Percentiles rank a stretch among this genome's conserved stretches.
These are phyloP conservation scores for Pogonomyrmex californicus DNA, from an alignment of 1,140 invertebrate genomes.

Conservation along the genomic window DNA sequence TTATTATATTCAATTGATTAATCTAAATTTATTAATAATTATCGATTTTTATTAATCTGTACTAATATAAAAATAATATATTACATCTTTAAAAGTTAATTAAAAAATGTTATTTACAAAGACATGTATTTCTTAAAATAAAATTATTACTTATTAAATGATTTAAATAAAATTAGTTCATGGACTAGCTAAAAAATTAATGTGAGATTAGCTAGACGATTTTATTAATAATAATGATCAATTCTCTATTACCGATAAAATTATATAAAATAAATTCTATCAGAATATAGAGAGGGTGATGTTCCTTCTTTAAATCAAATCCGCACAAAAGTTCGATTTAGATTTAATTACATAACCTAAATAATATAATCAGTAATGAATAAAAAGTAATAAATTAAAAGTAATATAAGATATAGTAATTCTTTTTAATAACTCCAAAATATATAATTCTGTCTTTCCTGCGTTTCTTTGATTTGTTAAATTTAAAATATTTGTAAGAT, in stretches of 20 bases:
- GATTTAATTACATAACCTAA: background rate
- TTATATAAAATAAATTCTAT: conserved; percentile 19
- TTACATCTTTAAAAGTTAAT: background rate
- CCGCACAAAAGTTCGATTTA: background rate
- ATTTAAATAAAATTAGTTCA: background rate
- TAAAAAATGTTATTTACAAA: background rate
- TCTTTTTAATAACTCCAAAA: background rate
- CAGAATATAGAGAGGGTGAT: background rate
- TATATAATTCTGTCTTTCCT: background rate
- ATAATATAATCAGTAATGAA: background rate
- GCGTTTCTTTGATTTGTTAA: background rate
- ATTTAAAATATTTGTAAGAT: too few relatives aligned
- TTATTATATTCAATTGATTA: background rate
- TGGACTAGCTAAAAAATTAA: conserved; percentile 1
- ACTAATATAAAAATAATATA: background rate
- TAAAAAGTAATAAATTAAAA: background rate
- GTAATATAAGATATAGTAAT: background rate
- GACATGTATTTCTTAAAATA: background rate
- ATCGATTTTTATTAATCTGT: background rate
- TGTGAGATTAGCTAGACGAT: conserved; percentile 7
- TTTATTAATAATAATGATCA: conserved; percentile 41
- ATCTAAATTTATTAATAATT: background rate
- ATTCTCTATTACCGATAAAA: background rate
- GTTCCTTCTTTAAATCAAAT: background rate
- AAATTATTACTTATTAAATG: background rate